phyloP scores from a whole-genome alignment of 2,888 invertebrate genomes.

The Drosophila emarginata region DNA sequence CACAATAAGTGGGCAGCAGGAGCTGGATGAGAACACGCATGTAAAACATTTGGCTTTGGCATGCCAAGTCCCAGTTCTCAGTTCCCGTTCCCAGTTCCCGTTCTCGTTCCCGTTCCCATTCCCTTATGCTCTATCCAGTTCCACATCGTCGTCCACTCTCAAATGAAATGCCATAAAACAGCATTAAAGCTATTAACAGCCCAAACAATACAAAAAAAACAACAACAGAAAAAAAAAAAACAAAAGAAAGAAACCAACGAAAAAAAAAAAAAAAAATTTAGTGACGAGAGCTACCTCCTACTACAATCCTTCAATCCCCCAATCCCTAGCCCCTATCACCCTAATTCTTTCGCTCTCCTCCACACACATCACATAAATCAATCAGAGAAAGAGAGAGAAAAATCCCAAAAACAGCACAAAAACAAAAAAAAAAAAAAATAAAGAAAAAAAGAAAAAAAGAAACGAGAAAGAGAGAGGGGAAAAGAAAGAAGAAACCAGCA shows the following conservation, averaged over 20 bases:
- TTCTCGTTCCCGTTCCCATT: not conserved
- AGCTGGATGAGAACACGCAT: conserved; percentile 53
- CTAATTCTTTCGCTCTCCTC: conserved; percentile 2
- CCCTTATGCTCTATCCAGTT: conserved; percentile 17
- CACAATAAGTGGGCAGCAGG: conserved; percentile 45
- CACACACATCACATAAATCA: conserved; percentile 65
- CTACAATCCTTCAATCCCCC: not conserved
- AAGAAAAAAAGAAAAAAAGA: not conserved
- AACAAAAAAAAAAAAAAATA: conserved; percentile 8
- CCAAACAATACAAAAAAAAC: conserved; percentile 24
- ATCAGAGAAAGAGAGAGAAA: conserved; percentile 53
- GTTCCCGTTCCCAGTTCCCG: not conserved
- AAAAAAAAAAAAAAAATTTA: conserved; percentile 9
- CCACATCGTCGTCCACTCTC: conserved; percentile 35
- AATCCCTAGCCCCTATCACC: not conserved
- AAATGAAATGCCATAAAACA: conserved; percentile 74
- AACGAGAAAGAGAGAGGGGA: conserved; percentile 36
- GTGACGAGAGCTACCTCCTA: conserved; percentile 27
- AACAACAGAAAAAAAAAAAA: not conserved
- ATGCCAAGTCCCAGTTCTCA: conserved; percentile 61
- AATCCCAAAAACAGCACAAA: conserved; percentile 5
- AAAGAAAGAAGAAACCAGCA: not conserved
- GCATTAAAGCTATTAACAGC: conserved; percentile 75
- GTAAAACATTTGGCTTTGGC: conserved; percentile 73
- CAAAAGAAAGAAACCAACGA: not conserved